Percentiles rank a stretch among this genome's conserved stretches.
These are phyloP conservation scores for Glareola pratincola DNA, from an alignment of 2,113 vertebrate genomes.

Conservation along the genomic window DNA sequence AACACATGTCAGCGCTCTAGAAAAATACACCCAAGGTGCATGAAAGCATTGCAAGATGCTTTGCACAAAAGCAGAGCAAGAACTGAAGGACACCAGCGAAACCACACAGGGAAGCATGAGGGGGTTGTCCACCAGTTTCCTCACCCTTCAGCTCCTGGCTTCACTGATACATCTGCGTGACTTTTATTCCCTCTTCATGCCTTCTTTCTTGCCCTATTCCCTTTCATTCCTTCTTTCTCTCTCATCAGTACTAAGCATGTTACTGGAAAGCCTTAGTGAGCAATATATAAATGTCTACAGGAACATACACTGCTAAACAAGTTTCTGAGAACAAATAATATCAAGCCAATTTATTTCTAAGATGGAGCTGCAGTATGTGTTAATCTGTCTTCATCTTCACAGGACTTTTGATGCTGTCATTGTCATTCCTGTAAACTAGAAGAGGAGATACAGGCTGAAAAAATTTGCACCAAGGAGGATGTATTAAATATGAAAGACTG, in stretches of 20 bases:
- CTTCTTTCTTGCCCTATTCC: neutral
- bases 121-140: neutral
- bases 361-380: neutral
- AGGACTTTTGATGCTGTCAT: neutral
- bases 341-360: neutral
- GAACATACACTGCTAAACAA: neutral
- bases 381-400: neutral
- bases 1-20: fast-evolving
- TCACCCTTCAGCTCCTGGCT: neutral
- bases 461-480: too few relatives aligned
- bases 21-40: neutral
- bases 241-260: neutral
- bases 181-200: neutral
- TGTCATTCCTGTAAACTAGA: neutral
- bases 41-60: neutral
- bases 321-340: neutral
- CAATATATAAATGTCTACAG: neutral
- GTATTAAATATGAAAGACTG: neutral
- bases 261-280: neutral
- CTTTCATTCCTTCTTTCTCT: neutral
- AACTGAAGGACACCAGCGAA: neutral
- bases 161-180: neutral
- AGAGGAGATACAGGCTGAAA: neutral
- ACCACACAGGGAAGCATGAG: fast-evolving
- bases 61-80: neutral